Evolutionary conservation across 2,888 invertebrate genomes (phyloP).

Genomic region (Cephus pygmeus): DNA sequence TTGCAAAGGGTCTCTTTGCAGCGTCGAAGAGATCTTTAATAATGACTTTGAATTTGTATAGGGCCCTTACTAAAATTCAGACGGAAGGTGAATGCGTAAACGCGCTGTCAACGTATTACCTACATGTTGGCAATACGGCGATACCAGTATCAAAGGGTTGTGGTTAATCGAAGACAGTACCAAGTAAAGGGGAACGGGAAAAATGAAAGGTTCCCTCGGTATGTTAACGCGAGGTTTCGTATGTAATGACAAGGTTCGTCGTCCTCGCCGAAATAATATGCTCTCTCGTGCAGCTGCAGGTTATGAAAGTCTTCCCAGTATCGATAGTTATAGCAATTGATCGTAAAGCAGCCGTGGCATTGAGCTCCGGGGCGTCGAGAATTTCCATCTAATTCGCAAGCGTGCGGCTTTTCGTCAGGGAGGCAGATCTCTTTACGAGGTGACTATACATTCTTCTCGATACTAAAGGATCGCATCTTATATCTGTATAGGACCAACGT

Average conservation of each 20-base stretch:
- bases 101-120: background rate
- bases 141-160: background rate
- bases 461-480: background rate
- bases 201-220: slow-evolving; percentile 47
- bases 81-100: background rate
- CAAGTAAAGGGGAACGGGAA: slow-evolving; percentile 44
- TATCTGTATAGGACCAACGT: no score
- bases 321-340: slow-evolving; percentile 39
- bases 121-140: background rate
- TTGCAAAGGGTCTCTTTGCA: background rate
- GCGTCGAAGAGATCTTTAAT: background rate
- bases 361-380: background rate
- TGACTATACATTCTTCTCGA: background rate
- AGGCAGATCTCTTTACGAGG: background rate
- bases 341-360: slow-evolving; percentile 30
- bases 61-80: background rate
- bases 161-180: slow-evolving; percentile 29
- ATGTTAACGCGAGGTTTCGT: slow-evolving; percentile 15
- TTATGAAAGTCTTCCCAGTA: slow-evolving; percentile 52
- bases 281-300: slow-evolving; percentile 40
- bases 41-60: background rate
- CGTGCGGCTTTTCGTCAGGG: background rate
- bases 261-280: slow-evolving; percentile 51
- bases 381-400: background rate
- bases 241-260: slow-evolving; percentile 32